A percentile compares a stretch with the other conserved stretches of the same genome.
Conservation (phyloP, 2,113 vertebrate genomes). For the Zootoca vivipara region DNA sequence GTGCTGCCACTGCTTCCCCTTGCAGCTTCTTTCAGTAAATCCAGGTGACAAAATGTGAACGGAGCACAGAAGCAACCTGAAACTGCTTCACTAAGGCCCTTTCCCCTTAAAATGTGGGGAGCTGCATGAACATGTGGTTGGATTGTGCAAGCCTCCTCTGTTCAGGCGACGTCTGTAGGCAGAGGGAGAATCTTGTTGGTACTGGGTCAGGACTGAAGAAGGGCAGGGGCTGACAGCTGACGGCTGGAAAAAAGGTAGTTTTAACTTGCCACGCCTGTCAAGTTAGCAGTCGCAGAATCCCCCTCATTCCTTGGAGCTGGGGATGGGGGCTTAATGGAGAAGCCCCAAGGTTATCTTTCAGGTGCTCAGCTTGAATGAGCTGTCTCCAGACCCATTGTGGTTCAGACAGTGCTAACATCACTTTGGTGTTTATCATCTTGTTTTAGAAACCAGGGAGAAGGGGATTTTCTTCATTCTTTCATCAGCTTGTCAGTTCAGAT, state of each 20-base stretch:
- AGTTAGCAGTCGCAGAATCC: not conserved
- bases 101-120: not conserved
- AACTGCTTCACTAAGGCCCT: not conserved
- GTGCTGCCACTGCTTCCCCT: not conserved
- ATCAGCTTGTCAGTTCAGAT: constrained; percentile 18
- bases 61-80: not conserved
- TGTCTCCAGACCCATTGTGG: constrained; percentile 15
- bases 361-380: constrained; percentile 2
- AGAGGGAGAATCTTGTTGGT: not conserved
- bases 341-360: not conserved
- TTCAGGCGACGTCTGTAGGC: not conserved
- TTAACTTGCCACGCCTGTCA: not conserved
- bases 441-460: constrained; percentile 40
- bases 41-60: not conserved
- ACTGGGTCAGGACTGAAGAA: not conserved
- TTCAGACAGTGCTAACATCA: constrained; percentile 18
- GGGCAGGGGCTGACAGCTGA: not conserved
- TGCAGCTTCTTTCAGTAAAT: not conserved
- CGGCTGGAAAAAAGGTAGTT: not conserved
- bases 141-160: not conserved
- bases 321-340: not conserved
- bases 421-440: constrained; percentile 17
- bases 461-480: constrained; percentile 38
- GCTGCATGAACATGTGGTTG: not conserved
- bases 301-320: not conserved